A percentile compares a stretch with the other conserved stretches of the same genome.
These are phyloP conservation scores for Rhizoglyphus robini DNA, from an alignment of 1,140 invertebrate genomes.

Conservation along the genomic window DNA sequence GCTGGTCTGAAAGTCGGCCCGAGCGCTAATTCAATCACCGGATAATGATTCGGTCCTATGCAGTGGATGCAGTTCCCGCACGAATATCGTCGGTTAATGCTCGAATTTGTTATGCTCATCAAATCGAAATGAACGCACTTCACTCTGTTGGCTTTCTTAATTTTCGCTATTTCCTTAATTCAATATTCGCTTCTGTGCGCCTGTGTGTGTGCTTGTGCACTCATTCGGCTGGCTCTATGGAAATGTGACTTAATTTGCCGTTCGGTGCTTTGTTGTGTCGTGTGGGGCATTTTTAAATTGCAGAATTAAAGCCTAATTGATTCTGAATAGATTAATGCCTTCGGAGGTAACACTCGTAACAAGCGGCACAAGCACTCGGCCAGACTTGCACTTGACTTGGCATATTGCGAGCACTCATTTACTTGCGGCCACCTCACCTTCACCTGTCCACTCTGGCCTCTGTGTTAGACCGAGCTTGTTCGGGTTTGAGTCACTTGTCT, in stretches of 20 bases:
- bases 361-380: too few relatives aligned
- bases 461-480: too few relatives aligned
- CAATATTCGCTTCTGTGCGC: background rate
- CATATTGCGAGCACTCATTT: too few relatives aligned
- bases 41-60: background rate
- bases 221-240: too few relatives aligned
- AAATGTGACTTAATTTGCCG: conserved; percentile 1
- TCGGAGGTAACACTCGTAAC: too few relatives aligned
- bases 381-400: too few relatives aligned
- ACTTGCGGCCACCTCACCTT: too few relatives aligned
- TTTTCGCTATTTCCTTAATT: conserved; percentile 6
- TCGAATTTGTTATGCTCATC: background rate
- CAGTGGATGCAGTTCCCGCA: background rate
- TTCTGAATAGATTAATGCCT: conserved; percentile 10
- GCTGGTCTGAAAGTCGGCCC: background rate
- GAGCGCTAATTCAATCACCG: background rate
- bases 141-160: background rate
- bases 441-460: too few relatives aligned
- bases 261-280: background rate
- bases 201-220: background rate
- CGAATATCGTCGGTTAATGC: background rate
- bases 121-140: conserved; percentile 1
- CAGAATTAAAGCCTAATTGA: conserved; percentile 11
- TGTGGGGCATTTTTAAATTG: conserved; percentile 10
- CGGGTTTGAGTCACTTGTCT: too few relatives aligned